Evolutionary conservation across 2,113 vertebrate genomes (phyloP), one percentile per base, ranked within the genome.

Genomic region (Lasiurus cinereus): DNA sequence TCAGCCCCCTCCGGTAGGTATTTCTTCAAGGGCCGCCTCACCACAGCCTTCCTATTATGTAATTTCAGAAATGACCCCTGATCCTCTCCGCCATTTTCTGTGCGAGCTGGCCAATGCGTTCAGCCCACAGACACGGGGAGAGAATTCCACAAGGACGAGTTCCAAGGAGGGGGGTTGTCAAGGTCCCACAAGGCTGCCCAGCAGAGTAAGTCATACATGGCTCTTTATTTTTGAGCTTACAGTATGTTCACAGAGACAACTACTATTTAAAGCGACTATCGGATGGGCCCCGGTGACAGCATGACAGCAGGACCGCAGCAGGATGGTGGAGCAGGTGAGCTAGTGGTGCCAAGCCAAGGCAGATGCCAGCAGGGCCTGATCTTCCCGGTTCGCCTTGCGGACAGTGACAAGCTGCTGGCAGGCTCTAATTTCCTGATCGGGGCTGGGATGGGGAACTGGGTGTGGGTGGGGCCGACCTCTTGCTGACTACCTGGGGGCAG

Each of bases 1-100:
- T 16, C 1, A 13, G 24, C 22, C 82, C 56, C 24, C 56, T 5
- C 4, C 0, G 0, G 3, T 29, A 13, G 48, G 6, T 5, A 21
- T 39, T 6, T 48, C 36, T 80, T 16, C 33, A 15, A n/a, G 31
- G 33, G 67, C 18, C 19, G 14, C 69, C 69, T 92, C 27, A 13
- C 3, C 0, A 24, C 33, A 21, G 18, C 27, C 69, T 74, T 83
- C 43, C 22, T 6, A 15, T 77, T 31, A 31, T 9, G 10, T 86
- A 16, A 62, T 66, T 33, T 91, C 46, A 80, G 82, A 74, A n/a
- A 66, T 22, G 13, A 67, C 77, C 8, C 67, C 36, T 86, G 36
- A 29, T 48, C 22, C 11, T 27, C 13, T 66, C 43, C 69, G 43
- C 24, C 46, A 11, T 31, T 12, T 66, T 74, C 56, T 56, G 14